Percentiles rank a stretch among this genome's conserved stretches.
Conservation (phyloP, 2,888 invertebrate species). For the Drosophila birchii region DNA sequence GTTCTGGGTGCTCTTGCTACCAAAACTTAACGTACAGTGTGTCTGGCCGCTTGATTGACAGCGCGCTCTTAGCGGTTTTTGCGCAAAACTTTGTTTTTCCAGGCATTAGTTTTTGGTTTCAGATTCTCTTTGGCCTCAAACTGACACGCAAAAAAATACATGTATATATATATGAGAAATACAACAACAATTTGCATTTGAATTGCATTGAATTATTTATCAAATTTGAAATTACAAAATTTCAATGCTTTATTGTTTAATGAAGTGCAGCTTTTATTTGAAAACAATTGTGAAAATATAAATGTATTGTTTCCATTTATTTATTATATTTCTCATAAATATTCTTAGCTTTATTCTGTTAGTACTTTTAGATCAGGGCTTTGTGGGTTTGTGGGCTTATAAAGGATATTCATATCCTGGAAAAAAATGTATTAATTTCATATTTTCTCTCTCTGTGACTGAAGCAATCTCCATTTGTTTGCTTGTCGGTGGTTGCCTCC, state of each 20-base stretch:
- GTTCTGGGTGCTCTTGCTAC: slow-evolving; percentile 5
- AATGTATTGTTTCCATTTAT: no score
- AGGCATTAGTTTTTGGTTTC: slow-evolving; percentile 19
- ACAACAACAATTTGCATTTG: no score
- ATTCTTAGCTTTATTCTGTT: background rate
- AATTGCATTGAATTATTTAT: background rate
- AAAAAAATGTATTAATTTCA: background rate
- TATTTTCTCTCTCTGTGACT: background rate
- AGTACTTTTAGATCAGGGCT: no score
- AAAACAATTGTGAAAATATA: background rate
- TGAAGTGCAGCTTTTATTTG: background rate
- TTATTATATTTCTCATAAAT: background rate
- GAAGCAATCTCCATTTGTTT: slow-evolving; percentile 13
- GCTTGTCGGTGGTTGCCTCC: slow-evolving; percentile 8
- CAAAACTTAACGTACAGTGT: slow-evolving; percentile 42
- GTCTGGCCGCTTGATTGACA: slow-evolving; percentile 62
- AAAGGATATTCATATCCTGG: background rate
- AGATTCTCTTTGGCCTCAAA: slow-evolving; percentile 6
- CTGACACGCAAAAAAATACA: background rate
- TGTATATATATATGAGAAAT: background rate
- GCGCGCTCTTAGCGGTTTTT: slow-evolving; percentile 62
- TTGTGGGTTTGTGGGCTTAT: background rate
- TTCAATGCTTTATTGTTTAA: background rate
- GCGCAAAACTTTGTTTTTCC: slow-evolving; percentile 19
- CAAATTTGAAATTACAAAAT: background rate